Conservation (phyloP, 37 sponge, comb jelly and placozoan genomes). For the Halisarca cf. caerulea region DNA sequence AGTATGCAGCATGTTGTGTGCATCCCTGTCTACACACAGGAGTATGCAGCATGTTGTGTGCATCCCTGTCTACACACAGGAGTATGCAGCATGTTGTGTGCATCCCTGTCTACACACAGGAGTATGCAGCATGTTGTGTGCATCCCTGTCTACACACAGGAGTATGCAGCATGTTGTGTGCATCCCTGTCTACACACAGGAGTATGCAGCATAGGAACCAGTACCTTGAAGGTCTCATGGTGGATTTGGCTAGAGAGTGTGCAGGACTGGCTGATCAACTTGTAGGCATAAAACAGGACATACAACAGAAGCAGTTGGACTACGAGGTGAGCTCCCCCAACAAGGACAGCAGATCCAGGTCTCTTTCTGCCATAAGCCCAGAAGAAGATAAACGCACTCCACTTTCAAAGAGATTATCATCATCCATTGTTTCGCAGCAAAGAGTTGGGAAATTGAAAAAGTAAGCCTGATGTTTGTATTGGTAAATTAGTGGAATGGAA, state of each 20-base stretch:
- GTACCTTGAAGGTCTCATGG: conserved; percentile 8
- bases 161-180: no score
- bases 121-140: no score
- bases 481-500: no score
- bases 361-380: background rate
- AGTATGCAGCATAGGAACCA: background rate
- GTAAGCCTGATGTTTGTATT: no score
- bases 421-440: conserved; percentile 14
- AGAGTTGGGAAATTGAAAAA: conserved; percentile 21
- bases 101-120: no score
- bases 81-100: no score
- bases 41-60: no score
- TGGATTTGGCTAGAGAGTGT: conserved; percentile 18
- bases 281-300: background rate
- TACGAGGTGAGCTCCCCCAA: no score
- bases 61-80: no score
- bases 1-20: no score
- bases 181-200: background rate
- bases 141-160: no score
- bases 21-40: no score
- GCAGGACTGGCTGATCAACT: conserved; percentile 13
- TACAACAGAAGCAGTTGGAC: background rate
- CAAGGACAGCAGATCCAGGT: background rate
- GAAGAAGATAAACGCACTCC: conserved; percentile 1
- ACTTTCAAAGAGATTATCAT: background rate